These are phyloP conservation scores for Bradypodion pumilum DNA, from an alignment of 2,797 vertebrate species.

Conservation along the genomic window DNA sequence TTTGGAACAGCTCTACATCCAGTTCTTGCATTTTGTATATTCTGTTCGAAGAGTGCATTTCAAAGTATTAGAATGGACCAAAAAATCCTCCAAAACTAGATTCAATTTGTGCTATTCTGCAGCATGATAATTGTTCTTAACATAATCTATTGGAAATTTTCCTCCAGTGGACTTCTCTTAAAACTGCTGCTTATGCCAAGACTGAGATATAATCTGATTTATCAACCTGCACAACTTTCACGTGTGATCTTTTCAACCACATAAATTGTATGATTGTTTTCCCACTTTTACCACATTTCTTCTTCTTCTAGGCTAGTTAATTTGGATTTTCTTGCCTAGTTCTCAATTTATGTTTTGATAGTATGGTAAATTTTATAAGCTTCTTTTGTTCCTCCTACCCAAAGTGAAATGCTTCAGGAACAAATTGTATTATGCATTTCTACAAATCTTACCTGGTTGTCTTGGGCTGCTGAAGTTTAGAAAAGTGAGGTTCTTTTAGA, in stretches of 20 bases:
- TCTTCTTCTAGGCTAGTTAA: conserved; percentile 31
- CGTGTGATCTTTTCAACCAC: conserved; percentile 60
- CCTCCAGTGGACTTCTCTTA: conserved; percentile 29
- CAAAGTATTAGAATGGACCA: conserved; percentile 26
- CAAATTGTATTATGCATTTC: not conserved
- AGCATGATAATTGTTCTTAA: conserved; percentile 28
- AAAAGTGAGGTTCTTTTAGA: conserved; percentile 40
- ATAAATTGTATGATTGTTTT: conserved; percentile 53
- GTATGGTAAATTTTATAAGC: conserved; percentile 21
- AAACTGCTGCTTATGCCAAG: conserved; percentile 57
- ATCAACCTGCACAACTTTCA: conserved; percentile 49
- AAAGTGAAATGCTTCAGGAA: not conserved
- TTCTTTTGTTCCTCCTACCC: conserved; percentile 43
- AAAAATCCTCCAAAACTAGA: conserved; percentile 44
- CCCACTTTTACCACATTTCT: conserved; percentile 36
- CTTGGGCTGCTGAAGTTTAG: conserved; percentile 14
- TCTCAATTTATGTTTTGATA: not conserved
- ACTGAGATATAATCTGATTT: conserved; percentile 54
- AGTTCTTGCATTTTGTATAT: conserved; percentile 39
- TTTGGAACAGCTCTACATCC: conserved; percentile 20
- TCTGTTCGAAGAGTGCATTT: conserved; percentile 50
- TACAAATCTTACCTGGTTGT: conserved; percentile 18
- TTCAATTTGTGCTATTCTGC: conserved; percentile 12
- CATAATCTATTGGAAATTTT: conserved; percentile 42
- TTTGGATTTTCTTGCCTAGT: conserved; percentile 13